Percentiles rank a stretch among this genome's conserved stretches.
Evolutionary conservation across 2,888 invertebrate genomes (phyloP).

Genomic region (Globia sparganii): DNA sequence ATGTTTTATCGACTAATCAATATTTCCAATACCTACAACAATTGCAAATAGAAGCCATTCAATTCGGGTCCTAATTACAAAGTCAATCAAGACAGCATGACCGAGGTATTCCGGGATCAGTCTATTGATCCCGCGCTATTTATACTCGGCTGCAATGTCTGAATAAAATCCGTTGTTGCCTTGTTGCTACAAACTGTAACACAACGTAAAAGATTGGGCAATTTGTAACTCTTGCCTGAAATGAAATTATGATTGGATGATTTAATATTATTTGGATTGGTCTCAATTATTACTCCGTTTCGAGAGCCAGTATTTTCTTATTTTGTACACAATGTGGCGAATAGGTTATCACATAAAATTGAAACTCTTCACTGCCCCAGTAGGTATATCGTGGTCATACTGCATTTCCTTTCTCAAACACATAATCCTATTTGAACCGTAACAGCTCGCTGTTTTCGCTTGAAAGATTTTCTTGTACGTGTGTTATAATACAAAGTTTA

Average conservation of each 20-base stretch:
- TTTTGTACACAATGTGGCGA: background rate
- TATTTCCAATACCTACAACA: background rate
- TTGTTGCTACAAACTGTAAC: background rate
- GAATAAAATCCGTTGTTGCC: conserved; percentile 9
- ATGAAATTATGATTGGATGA: background rate
- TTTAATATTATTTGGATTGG: background rate
- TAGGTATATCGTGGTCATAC: conserved; percentile 14
- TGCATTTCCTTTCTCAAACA: conserved; percentile 34
- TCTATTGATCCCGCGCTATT: conserved; percentile 46
- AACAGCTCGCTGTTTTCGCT: conserved; percentile 9
- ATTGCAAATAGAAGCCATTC: conserved; percentile 22
- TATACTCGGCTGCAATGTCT: conserved; percentile 12
- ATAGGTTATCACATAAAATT: conserved; percentile 9
- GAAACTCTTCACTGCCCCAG: background rate
- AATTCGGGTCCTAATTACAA: conserved; percentile 33
- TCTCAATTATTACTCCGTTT: background rate
- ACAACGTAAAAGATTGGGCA: background rate
- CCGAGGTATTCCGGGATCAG: conserved; percentile 34
- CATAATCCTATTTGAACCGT: conserved; percentile 29
- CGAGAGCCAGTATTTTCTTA: background rate
- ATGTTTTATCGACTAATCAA: background rate
- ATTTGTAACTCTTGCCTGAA: background rate
- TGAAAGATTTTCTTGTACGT: conserved; percentile 21
- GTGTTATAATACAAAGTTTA: conserved; percentile 25
- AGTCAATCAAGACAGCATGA: conserved; percentile 42